These are phyloP conservation scores for Drosophila jambulina DNA, from an alignment of 1,140 invertebrate species.

Conservation along the genomic window DNA sequence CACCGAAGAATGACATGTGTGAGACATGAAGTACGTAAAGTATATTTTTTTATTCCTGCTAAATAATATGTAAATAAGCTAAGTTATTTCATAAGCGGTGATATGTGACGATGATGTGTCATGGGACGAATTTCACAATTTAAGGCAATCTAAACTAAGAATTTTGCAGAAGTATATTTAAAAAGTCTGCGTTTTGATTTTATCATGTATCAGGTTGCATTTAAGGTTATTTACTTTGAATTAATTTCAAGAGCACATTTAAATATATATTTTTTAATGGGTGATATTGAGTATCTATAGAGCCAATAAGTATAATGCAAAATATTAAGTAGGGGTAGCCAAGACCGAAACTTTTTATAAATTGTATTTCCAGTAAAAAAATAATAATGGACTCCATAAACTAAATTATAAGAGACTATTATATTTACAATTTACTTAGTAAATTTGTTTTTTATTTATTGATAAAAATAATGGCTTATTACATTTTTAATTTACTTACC, in stretches of 20 bases:
- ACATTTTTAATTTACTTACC: background rate
- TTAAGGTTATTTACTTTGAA: background rate
- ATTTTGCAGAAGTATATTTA: background rate
- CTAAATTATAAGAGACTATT: too few relatives aligned
- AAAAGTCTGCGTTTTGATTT: background rate
- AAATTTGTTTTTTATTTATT: too few relatives aligned
- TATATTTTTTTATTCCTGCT: slow-evolving; percentile 38
- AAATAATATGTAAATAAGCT: slow-evolving; percentile 7
- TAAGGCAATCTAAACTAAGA: background rate
- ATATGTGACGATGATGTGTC: background rate
- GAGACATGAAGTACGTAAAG: slow-evolving; percentile 74
- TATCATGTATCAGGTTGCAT: too few relatives aligned
- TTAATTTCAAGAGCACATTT: background rate
- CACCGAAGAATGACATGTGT: slow-evolving; percentile 77
- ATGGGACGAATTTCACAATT: slow-evolving; percentile 11
- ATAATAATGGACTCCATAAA: too few relatives aligned
- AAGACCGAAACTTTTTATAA: too few relatives aligned
- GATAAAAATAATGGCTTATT: too few relatives aligned
- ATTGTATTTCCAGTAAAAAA: too few relatives aligned
- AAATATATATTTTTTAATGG: background rate
- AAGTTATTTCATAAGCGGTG: background rate
- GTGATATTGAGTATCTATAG: background rate
- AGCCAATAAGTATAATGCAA: background rate
- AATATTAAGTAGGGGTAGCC: too few relatives aligned
- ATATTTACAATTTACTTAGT: too few relatives aligned